Percentiles rank a stretch among this genome's conserved stretches.
Evolutionary conservation across 2,797 vertebrate genomes (phyloP).

Genomic region (Sebastes miniatus): DNA sequence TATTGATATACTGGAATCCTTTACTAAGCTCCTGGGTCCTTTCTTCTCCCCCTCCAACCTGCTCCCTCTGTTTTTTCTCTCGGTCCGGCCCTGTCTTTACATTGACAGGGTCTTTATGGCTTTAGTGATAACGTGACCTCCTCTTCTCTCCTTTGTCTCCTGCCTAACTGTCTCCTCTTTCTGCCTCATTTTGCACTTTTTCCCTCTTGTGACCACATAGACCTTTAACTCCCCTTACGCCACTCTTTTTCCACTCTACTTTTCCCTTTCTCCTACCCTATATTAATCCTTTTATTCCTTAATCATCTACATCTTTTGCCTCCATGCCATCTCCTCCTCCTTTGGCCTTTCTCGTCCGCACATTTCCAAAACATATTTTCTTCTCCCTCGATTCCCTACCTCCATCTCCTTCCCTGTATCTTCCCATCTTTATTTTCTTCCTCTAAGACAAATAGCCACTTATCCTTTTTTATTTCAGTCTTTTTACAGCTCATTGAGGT

Average conservation of each 20-base stretch:
- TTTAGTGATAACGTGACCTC: constrained; percentile 25
- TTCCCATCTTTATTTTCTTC: not conserved
- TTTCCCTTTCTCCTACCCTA: not conserved
- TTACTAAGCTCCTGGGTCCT: constrained; percentile 9
- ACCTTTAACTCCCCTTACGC: not conserved
- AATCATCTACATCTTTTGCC: not conserved
- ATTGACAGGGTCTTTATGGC: constrained; percentile 36
- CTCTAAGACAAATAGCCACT: constrained; percentile 36
- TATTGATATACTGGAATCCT: constrained; percentile 47
- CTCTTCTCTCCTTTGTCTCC: not conserved
- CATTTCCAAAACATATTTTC: not conserved
- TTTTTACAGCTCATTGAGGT: constrained; percentile 33
- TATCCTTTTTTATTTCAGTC: constrained; percentile 30
- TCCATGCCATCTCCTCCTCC: not conserved
- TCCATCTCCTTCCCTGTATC: not conserved
- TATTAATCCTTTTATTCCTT: not conserved
- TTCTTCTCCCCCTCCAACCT: constrained; percentile 2
- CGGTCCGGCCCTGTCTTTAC: not conserved
- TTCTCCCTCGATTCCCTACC: not conserved
- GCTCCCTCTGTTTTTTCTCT: not conserved
- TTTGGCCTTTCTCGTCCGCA: not conserved
- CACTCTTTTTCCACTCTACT: not conserved
- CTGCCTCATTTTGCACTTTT: not conserved
- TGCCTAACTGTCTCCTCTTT: not conserved
- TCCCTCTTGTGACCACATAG: not conserved